These are phyloP conservation scores for Syrrhaptes paradoxus DNA, from an alignment of 2,113 vertebrate genomes.

Conservation along the genomic window DNA sequence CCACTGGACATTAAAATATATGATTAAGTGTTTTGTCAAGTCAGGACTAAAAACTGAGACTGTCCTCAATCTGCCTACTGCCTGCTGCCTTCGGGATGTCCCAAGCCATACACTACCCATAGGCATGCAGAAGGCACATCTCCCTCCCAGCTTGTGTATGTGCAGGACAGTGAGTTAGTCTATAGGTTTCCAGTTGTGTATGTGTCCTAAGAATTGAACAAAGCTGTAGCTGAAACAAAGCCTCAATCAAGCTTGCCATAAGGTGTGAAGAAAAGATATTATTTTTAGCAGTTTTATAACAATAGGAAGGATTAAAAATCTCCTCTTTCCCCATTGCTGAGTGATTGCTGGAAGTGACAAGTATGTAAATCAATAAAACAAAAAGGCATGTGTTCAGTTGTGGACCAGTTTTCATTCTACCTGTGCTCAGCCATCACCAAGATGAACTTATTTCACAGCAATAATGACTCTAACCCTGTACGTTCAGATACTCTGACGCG, in stretches of 20 bases:
- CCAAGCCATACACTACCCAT: background rate
- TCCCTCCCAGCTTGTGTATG: background rate
- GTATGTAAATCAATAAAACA: background rate
- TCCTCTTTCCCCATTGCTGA: background rate
- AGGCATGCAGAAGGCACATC: background rate
- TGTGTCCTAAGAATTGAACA: background rate
- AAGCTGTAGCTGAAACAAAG: background rate
- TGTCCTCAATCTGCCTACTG: background rate
- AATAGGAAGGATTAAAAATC: background rate
- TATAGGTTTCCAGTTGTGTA: background rate
- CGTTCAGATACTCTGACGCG: background rate
- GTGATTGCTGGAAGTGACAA: background rate
- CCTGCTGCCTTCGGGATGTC: background rate
- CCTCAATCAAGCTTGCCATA: background rate
- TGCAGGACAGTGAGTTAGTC: background rate
- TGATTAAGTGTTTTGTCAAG: background rate
- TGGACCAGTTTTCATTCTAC: background rate
- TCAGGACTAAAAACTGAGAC: background rate
- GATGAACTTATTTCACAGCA: background rate
- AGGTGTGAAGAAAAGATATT: background rate
- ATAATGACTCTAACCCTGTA: rapidly evolving
- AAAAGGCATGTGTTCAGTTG: background rate
- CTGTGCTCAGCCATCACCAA: background rate
- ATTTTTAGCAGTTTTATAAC: background rate
- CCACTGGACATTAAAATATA: background rate